These are phyloP conservation scores for Seladonia tumulorum DNA, from an alignment of 2,888 invertebrate genomes.

Conservation along the genomic window DNA sequence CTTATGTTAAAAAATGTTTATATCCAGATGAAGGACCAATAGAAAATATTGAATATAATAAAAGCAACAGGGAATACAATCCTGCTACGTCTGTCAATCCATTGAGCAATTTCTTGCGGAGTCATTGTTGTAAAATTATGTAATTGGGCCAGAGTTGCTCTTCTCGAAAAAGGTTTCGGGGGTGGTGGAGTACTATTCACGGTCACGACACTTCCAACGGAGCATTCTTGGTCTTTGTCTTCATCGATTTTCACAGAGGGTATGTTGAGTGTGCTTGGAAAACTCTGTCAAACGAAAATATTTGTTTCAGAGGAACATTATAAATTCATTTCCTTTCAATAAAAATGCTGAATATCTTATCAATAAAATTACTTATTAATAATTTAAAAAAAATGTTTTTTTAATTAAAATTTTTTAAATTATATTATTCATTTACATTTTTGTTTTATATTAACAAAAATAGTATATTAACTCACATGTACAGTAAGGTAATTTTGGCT, in stretches of 20 bases:
- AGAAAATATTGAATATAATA: conserved; percentile 91
- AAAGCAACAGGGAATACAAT: conserved; percentile 92
- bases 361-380: too few relatives aligned
- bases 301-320: background rate
- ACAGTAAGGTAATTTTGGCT: conserved; percentile 91
- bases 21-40: conserved; percentile 90
- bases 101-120: conserved; percentile 94
- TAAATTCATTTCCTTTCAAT: background rate
- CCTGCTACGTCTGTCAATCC: conserved; percentile 93
- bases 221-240: conserved; percentile 85
- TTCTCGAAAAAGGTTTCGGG: conserved; percentile 77
- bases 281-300: conserved; percentile 85
- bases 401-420: too few relatives aligned
- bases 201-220: conserved; percentile 79
- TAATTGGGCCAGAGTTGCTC: conserved; percentile 79
- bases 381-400: too few relatives aligned
- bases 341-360: background rate
- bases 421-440: too few relatives aligned
- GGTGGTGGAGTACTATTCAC: conserved; percentile 77
- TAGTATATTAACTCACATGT: conserved; percentile 86
- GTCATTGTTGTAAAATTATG: conserved; percentile 90
- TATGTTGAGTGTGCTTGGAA: conserved; percentile 87
- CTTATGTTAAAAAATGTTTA: background rate
- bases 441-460: too few relatives aligned
- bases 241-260: conserved; percentile 90